Evolutionary conservation across 1,140 invertebrate species (phyloP).

Genomic region (Pachypsylla venusta): DNA sequence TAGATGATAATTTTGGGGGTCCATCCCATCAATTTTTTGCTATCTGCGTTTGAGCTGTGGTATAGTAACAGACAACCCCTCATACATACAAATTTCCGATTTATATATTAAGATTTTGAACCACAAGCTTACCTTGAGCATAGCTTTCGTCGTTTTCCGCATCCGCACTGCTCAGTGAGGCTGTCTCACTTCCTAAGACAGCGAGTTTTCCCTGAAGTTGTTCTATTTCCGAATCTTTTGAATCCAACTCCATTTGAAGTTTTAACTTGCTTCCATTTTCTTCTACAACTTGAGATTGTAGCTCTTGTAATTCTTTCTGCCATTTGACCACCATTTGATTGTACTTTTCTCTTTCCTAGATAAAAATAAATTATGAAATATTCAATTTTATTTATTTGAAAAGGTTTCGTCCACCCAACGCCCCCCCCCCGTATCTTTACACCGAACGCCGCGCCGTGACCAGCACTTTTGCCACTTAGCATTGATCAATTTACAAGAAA

Average conservation of each 20-base stretch:
- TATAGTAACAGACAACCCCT: too few relatives aligned
- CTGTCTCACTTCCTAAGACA: slow-evolving; percentile 65
- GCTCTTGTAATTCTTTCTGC: slow-evolving; percentile 73
- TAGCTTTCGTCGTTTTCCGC: slow-evolving; percentile 59
- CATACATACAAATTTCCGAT: too few relatives aligned
- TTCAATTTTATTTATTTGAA: too few relatives aligned
- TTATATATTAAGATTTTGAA: too few relatives aligned
- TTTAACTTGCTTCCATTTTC: slow-evolving; percentile 53
- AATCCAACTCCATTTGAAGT: slow-evolving; percentile 89
- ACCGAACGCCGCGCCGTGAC: too few relatives aligned
- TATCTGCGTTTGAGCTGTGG: background rate
- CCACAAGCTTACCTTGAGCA: slow-evolving; percentile 26
- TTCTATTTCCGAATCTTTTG: slow-evolving; percentile 92
- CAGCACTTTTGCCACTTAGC: background rate
- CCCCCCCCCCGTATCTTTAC: too few relatives aligned
- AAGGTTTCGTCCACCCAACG: too few relatives aligned
- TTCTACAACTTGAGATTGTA: slow-evolving; percentile 51
- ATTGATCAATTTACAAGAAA: too few relatives aligned
- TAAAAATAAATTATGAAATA: slow-evolving; percentile 10
- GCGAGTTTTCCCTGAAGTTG: slow-evolving; percentile 69
- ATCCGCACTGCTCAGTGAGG: slow-evolving; percentile 76
- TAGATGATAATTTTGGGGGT: too few relatives aligned
- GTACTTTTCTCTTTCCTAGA: slow-evolving; percentile 75
- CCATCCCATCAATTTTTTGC: background rate
- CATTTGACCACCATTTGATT: slow-evolving; percentile 68